Conservation (phyloP, 2,888 invertebrate species). For the Apotomis capreana region DNA sequence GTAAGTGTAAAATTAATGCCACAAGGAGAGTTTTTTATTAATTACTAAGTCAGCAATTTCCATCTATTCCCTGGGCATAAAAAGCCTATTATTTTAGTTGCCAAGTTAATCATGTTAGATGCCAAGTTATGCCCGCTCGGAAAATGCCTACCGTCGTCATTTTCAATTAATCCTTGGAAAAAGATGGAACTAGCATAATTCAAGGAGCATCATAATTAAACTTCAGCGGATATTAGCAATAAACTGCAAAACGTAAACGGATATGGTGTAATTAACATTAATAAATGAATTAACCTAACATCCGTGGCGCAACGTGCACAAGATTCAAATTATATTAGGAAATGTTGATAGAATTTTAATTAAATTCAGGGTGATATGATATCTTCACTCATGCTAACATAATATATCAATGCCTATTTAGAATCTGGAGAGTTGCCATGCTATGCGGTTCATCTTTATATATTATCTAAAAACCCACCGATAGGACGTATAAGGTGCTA, state of each 20-base stretch:
- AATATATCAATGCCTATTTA: slow-evolving; percentile 27
- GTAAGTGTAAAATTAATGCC: too few species aligned
- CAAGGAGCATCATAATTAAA: background rate
- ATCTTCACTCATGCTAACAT: background rate
- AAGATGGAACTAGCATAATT: background rate
- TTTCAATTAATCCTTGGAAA: background rate
- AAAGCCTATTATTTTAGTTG: too few species aligned
- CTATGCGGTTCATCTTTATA: background rate
- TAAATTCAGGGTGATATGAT: background rate
- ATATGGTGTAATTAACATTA: background rate
- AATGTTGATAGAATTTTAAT: background rate
- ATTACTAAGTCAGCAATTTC: too few species aligned
- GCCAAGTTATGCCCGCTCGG: too few species aligned
- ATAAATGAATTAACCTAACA: background rate
- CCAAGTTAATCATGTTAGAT: too few species aligned
- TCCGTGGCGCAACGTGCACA: slow-evolving; percentile 1
- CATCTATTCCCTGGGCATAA: too few species aligned
- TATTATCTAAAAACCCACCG: background rate
- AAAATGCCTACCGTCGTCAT: background rate
- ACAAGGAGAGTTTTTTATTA: too few species aligned
- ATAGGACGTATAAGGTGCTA: background rate
- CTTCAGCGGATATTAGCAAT: background rate
- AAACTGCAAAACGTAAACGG: background rate
- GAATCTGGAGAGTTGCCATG: slow-evolving; percentile 28
- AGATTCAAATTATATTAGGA: background rate